These are phyloP conservation scores for Drosophila colorata DNA, from an alignment of 2,888 invertebrate species.

Conservation along the genomic window DNA sequence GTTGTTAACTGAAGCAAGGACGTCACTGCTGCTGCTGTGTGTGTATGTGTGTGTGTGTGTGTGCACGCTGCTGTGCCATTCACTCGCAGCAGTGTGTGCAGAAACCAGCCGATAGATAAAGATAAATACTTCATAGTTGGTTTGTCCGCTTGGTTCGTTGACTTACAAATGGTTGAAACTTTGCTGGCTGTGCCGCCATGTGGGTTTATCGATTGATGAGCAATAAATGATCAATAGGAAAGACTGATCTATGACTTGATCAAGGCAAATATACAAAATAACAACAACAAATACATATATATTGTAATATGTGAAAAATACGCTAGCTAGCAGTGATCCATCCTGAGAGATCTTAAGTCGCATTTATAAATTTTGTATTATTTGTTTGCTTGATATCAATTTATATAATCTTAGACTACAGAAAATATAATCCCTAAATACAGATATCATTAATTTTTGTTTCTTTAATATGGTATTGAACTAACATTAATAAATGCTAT, in stretches of 20 bases:
- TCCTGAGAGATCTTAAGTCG: too few species aligned
- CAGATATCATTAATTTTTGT: too few species aligned
- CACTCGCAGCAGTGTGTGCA: slow-evolving; percentile 41
- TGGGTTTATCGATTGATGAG: slow-evolving; percentile 17
- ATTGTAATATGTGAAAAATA: neutral
- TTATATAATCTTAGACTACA: too few species aligned
- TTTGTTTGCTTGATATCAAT: too few species aligned
- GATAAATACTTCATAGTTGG: slow-evolving; percentile 49
- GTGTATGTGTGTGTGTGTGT: neutral
- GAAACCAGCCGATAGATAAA: slow-evolving; percentile 48
- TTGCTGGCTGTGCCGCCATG: slow-evolving; percentile 12
- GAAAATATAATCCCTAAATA: too few species aligned
- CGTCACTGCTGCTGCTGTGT: slow-evolving; percentile 35
- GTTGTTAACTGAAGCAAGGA: slow-evolving; percentile 74
- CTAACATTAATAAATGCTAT: too few species aligned
- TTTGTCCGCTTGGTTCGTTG: slow-evolving; percentile 67
- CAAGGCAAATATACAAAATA: slow-evolving; percentile 7
- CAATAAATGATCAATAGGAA: slow-evolving; percentile 4
- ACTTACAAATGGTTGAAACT: slow-evolving; percentile 63
- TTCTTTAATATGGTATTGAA: too few species aligned
- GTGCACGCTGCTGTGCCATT: slow-evolving; percentile 53
- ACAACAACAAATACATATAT: too few species aligned
- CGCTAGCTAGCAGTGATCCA: too few species aligned
- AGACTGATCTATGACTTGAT: slow-evolving; percentile 1
- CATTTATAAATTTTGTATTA: too few species aligned